phyloP scores from a whole-genome alignment of 1,140 invertebrate species.

The Drosophila parabipectinata region DNA sequence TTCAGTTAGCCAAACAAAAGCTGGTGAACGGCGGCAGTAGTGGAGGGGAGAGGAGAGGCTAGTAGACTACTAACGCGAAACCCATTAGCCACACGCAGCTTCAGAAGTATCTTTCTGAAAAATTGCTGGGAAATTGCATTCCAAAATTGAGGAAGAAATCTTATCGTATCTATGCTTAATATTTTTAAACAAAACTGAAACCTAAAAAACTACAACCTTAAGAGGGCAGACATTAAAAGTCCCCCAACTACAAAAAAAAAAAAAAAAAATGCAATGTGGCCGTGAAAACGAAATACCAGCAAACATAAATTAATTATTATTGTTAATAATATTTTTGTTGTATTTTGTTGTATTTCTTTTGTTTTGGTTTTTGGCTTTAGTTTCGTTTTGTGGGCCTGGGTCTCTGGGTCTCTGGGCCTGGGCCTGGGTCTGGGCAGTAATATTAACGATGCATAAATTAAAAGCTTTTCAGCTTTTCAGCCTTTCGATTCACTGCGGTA shows the following conservation, averaged over 20 bases:
- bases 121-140: conserved; percentile 3
- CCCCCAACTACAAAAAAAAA: conserved; percentile 27
- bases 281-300: conserved; percentile 75
- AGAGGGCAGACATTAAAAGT: conserved; percentile 13
- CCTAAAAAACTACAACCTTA: background rate
- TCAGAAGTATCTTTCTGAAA: background rate
- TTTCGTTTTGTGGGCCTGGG: background rate
- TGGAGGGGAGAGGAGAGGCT: background rate
- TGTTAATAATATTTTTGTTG: conserved; percentile 58
- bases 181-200: background rate
- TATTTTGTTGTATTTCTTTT: conserved; percentile 12
- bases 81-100: conserved; percentile 69
- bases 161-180: background rate
- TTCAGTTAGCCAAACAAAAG: conserved; percentile 19
- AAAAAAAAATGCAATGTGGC: conserved; percentile 73
- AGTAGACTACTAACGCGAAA: conserved; percentile 1
- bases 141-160: conserved; percentile 9
- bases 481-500: conserved; percentile 29
- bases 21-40: conserved; percentile 15
- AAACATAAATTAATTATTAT: conserved; percentile 79
- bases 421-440: conserved; percentile 9
- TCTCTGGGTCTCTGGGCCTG: background rate
- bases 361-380: conserved; percentile 21
- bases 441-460: conserved; percentile 62
- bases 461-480: conserved; percentile 41